These are phyloP conservation scores for Catalaphyllia jardinei DNA, from an alignment of 64 coral and sea anemone genomes.

Conservation along the genomic window DNA sequence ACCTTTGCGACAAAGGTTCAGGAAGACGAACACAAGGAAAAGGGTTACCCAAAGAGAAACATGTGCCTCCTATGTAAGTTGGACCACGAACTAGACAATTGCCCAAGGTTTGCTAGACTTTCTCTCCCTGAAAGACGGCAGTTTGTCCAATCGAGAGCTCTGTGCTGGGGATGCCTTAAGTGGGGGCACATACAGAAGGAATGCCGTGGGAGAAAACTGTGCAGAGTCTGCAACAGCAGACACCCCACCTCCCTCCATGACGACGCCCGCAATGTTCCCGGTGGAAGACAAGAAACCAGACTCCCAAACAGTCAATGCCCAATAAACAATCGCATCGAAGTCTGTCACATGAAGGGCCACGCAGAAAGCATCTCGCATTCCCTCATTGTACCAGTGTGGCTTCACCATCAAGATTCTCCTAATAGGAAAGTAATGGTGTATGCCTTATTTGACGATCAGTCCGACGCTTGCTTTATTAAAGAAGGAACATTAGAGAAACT, in stretches of 20 bases:
- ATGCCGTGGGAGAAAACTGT: not conserved
- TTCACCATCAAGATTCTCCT: conserved; percentile 20
- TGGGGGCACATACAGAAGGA: not conserved
- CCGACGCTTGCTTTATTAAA: conserved; percentile 62
- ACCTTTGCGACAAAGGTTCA: too few species aligned
- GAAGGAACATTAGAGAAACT: not conserved
- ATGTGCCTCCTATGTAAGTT: not conserved
- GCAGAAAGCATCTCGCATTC: not conserved
- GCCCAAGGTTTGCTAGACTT: not conserved
- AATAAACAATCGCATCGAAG: not conserved
- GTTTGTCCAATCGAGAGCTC: not conserved
- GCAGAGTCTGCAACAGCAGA: not conserved
- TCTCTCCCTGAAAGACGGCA: not conserved
- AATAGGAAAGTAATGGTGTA: too few species aligned
- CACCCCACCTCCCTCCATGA: conserved; percentile 9
- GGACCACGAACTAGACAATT: not conserved
- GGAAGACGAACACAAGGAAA: not conserved
- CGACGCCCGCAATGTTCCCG: not conserved
- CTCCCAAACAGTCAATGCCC: not conserved
- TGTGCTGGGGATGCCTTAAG: not conserved
- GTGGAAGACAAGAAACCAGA: not conserved
- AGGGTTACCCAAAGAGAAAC: not conserved
- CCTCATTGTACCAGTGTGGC: conserved; percentile 65
- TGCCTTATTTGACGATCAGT: conserved; percentile 72
- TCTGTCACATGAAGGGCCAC: not conserved